Base-by-base conservation (phyloP, 1,140 invertebrate species). In the Cotesia glomerata region DNA sequence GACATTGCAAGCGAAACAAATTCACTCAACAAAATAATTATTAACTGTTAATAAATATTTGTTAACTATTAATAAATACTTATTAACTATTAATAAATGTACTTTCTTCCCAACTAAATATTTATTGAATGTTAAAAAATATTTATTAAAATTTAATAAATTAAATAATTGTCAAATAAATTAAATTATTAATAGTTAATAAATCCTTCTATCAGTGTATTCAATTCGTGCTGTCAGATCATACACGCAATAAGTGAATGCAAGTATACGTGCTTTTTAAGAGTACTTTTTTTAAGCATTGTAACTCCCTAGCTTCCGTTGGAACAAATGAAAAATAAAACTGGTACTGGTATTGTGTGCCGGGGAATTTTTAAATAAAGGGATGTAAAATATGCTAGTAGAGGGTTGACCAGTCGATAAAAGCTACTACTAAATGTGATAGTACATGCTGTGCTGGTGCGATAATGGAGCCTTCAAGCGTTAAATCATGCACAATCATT, bases 201-300 rank as follows among this genome's bases (percentile, higher is more conserved):
- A 69, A 59, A 54, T 49, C 7, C 26, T 65, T 45, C 3, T 52
- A 16, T 26, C 26, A 26, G 26, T 26, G 26, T 26, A 26, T 26
- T 26, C 26, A 26, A 26, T 51, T 71, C 61, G 79, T 85, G 83
- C 84, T 81, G 84, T 86, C 85, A 85, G 81, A 77, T 84, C 82
- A 86, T 86, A 85, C 82, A 78, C 78, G 54, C 32, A 26, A 62
- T 14, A 56, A 64, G n/a, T 16, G 59, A 26, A 59, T n/a, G 51
- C 18, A 54, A 39, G 39, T 18, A 26, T 35, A 45, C 39, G 39
- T 7, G 39, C 5, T 45, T 45, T 45, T 5, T 9, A 45, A 45
- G 7, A 58, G 26, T 18, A 26, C 9, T 58, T 58, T 58, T 58
- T 54, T 26, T 26, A 26, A 26, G 26, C 26, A 26, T 26, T 26